Evolutionary conservation across 92 coral and sea anemone genomes (phyloP), one percentile per base, ranked within the genome.

Genomic region (Umimayanthus kanabou): DNA sequence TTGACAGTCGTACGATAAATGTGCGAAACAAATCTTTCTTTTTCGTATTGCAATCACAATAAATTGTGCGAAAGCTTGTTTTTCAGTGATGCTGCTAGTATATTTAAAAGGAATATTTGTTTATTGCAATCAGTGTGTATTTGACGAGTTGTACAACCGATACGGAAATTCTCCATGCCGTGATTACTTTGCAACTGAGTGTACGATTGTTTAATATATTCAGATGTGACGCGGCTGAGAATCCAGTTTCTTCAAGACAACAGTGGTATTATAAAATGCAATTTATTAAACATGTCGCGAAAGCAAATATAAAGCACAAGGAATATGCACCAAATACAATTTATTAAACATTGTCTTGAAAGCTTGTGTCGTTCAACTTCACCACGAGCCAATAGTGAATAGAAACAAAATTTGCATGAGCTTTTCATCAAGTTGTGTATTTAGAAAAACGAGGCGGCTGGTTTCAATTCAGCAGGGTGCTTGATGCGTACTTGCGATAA

Each of bases 401-500:
- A 53, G 69, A 5, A 57, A 57, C 23, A 57, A 57, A 61, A 61
- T 61, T 61, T 61, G 69, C 69, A 61, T 61, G 69, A 4, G 69
- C n/a, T 61, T 23, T 61, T 61, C 69, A 22, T 61, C 69, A 16
- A 61, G n/a, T 61, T 61, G 69, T 61, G 69, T 61, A 4, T 61
- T 61, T 57, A 57, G 65, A 57, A 61, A 61, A 61, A 61, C 2
- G 69, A 61, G n/a, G 69, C 69, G 69, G 69, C 69, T 20, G 15
- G 69, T 61, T 61, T 61, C 69, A 61, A 20, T 61, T 61, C 69
- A 61, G 69, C 69, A 61, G 69, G 69, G 69, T 61, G 69, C 69
- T 61, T 61, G 69, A 61, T 9, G 69, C 9, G n/a, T 61, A 61
- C 26, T 61, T 61, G 7, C 69, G 25, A 22, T 61, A 20, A 20